Evolutionary conservation across 2,113 vertebrate genomes (phyloP), one percentile per base, ranked within the genome.

Genomic region (Engystomops pustulosus): DNA sequence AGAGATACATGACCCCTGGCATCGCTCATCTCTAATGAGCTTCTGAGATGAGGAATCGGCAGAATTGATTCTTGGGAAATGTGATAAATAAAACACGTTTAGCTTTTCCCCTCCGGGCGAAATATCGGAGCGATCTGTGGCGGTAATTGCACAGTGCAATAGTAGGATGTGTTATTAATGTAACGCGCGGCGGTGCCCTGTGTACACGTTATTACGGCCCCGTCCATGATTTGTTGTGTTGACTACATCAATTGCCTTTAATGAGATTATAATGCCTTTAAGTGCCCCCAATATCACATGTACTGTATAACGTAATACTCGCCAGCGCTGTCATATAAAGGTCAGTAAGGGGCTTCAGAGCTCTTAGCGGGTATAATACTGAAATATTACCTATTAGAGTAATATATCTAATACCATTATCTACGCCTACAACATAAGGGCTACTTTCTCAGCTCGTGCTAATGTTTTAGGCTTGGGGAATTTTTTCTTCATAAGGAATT

Each of bases 81-180:
- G 53, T 51, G 34, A 60, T 23, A 60, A 55, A 55, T 76, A 76
- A 23, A 60, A 38, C n/a, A 32, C 12, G 32, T 36, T 77, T 10
- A 41, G 0, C 2, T 12, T 58, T 41, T 38, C 6, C 32, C 20
- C 75, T 60, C 12, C 12, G 25, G 75, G 75, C 51, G 25, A n/a
- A 58, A 55, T 41, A 47, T 23, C 12, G 14, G 30, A 41, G n/a
- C 17, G 32, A 25, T 47, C 23, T 74, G 23, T 17, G 70, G 8
- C 15, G 32, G 51, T 78, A 78, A 78, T 78, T 60, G 17, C 75
- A 58, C n/a, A 10, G 30, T 20, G 27, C 8, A 15, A 25, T 78
- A 38, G n/a, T n/a, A n/a, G 75, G 20, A 34, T 60, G 9, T 78
- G 75, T 78, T 78, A 60, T 58, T 58, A 25, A 78, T 60, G 15